Evolutionary conservation across 2,113 vertebrate species (phyloP), one percentile per base, ranked within the genome.

Genomic region (Myocastor coypus): DNA sequence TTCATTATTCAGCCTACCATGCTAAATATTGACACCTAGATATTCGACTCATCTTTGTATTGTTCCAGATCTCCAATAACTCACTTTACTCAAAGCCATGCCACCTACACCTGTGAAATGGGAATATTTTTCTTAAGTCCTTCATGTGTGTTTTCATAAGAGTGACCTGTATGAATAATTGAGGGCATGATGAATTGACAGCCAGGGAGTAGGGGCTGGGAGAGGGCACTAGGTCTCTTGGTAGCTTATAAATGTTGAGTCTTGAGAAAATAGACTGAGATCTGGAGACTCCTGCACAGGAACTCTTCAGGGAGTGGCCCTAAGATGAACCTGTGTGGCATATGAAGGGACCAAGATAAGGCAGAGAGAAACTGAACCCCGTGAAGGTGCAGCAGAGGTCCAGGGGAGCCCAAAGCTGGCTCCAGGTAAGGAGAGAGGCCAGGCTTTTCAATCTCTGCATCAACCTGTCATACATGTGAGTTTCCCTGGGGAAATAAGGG

Each of bases 111-210:
- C 4, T 64, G 1, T 37, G 32, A 59, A 80, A 14, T 34, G 37
- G 24, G 57, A 37, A n/a, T 57, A 73, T 34, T 87, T 77, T 77
- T 34, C 22, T 24, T 69, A 40, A 42, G 78, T 80, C 7, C 40
- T 63, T 64, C 87, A 19, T 42, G 10, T 34, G 32, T 75, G n/a
- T 34, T 22, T 63, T 42, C 17, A 10, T 3, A 16, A 37, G 50
- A 6, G 30, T 26, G 12, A 80, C 57, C 59, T 69, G 2, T 69
- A 55, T 37, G 68, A 66, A n/a, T 32, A 40, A 12, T 46, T 17
- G 16, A 13, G 57, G 19, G 83, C 3, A 0, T 0, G 0, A 63
- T 22, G 46, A 77, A 42, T 13, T 14, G 55, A 22, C 10, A 46
- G 59, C 22, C 4, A 19, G 34, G 16, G 42, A 40, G 24, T 42